Percentiles rank a stretch among this genome's conserved stretches.
phyloP scores from a whole-genome alignment of 1,140 invertebrate species.

The Palaemon carinicauda region DNA sequence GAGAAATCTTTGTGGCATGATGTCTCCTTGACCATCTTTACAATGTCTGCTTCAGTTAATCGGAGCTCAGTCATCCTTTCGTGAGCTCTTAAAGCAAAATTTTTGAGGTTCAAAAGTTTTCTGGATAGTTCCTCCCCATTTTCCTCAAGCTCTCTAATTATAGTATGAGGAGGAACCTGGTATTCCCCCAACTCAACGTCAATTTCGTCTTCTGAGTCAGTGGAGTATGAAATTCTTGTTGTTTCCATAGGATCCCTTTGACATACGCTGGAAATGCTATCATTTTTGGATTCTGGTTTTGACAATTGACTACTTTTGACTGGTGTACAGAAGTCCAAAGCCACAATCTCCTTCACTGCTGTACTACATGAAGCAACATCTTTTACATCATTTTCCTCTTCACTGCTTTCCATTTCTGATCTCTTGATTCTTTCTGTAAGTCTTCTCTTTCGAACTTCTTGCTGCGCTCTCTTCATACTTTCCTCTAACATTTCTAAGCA shows the following conservation, averaged over 20 bases:
- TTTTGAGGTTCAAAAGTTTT: background rate
- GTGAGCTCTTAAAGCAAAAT: background rate
- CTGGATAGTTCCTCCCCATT: constrained; percentile 18
- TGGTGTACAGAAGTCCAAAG: no score
- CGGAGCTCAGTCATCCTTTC: constrained; percentile 13
- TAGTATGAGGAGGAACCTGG: constrained; percentile 16
- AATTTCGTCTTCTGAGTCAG: constrained; percentile 23
- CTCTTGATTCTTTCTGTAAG: background rate
- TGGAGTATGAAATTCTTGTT: background rate
- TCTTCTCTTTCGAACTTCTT: background rate
- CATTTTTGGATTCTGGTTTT: background rate
- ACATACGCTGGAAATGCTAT: background rate
- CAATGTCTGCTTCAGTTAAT: constrained; percentile 15
- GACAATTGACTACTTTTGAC: no score
- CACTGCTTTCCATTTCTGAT: background rate
- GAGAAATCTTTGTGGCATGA: background rate
- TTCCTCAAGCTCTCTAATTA: constrained; percentile 31
- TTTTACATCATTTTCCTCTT: background rate
- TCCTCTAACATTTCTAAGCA: constrained; percentile 10
- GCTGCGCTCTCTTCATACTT: background rate
- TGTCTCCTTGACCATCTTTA: constrained; percentile 8
- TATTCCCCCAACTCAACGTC: constrained; percentile 7
- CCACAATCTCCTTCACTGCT: background rate
- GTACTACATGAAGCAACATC: background rate
- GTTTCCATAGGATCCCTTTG: background rate